Conservation (phyloP, 2,797 vertebrate species). For the Gastrophryne carolinensis region DNA sequence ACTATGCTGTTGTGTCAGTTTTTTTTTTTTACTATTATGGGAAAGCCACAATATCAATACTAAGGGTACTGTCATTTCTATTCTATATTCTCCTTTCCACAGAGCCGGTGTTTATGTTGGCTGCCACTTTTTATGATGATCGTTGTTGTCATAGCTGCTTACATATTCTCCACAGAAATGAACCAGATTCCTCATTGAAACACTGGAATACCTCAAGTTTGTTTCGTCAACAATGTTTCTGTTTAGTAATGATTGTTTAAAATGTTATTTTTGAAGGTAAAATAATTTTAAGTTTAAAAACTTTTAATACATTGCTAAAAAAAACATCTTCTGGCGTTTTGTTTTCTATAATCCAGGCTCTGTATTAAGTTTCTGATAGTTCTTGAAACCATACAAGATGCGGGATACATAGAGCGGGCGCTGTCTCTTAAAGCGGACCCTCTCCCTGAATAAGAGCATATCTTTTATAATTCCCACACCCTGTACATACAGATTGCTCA, state of each 20-base stretch:
- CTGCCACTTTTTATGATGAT: constrained; percentile 58
- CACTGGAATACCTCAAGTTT: constrained; percentile 30
- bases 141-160: constrained; percentile 53
- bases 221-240: fast-evolving
- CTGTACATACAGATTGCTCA: too few relatives aligned
- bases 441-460: too few relatives aligned
- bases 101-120: constrained; percentile 60
- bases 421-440: too few relatives aligned
- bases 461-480: too few relatives aligned
- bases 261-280: background rate
- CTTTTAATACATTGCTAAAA: background rate
- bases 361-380: too few relatives aligned
- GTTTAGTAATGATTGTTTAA: background rate
- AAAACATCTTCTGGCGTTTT: background rate
- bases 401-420: too few relatives aligned
- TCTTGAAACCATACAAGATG: too few relatives aligned
- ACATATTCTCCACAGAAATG: constrained; percentile 58
- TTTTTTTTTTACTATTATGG: background rate
- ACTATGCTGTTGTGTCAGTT: too few relatives aligned
- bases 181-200: constrained; percentile 45
- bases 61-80: background rate
- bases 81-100: constrained; percentile 45
- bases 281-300: background rate
- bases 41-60: background rate
- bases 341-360: too few relatives aligned